Evolutionary conservation across 2,888 invertebrate genomes (phyloP).

Genomic region (Lottia gigantea): DNA sequence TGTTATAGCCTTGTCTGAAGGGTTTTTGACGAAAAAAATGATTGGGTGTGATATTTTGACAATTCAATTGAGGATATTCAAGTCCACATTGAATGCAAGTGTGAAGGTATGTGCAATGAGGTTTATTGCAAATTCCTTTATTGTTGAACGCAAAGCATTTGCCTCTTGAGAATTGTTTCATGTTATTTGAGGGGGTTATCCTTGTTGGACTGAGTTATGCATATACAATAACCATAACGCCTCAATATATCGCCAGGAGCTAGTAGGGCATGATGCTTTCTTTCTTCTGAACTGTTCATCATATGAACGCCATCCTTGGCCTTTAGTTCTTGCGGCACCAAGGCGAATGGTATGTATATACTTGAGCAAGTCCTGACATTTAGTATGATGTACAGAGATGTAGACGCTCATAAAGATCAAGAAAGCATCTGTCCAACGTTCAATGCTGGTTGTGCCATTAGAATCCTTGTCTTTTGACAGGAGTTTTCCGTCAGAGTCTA

Average conservation of each 20-base stretch:
- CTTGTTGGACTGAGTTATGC: not conserved
- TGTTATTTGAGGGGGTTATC: not conserved
- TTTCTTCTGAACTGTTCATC: constrained; percentile 1
- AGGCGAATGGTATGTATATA: not conserved
- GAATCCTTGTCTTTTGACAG: not conserved
- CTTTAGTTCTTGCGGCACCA: not conserved
- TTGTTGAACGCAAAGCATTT: not conserved
- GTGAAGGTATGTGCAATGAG: not conserved
- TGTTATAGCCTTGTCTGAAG: no score
- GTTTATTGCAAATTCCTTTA: not conserved
- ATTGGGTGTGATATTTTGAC: no score
- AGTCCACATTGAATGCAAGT: not conserved
- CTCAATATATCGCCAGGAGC: not conserved
- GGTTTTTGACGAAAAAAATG: not conserved
- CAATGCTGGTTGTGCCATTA: not conserved
- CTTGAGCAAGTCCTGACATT: not conserved
- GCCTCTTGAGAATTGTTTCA: not conserved
- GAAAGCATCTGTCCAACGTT: not conserved
- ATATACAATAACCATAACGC: not conserved
- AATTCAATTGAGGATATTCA: not conserved
- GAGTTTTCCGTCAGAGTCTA: not conserved
- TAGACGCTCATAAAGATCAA: not conserved
- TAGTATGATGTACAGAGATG: not conserved
- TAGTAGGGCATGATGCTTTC: no score
- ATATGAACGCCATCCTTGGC: not conserved